Evolutionary conservation across 2,797 vertebrate genomes (phyloP), one percentile per base, ranked within the genome.

Genomic region (Odontamblyopus lacepedii): DNA sequence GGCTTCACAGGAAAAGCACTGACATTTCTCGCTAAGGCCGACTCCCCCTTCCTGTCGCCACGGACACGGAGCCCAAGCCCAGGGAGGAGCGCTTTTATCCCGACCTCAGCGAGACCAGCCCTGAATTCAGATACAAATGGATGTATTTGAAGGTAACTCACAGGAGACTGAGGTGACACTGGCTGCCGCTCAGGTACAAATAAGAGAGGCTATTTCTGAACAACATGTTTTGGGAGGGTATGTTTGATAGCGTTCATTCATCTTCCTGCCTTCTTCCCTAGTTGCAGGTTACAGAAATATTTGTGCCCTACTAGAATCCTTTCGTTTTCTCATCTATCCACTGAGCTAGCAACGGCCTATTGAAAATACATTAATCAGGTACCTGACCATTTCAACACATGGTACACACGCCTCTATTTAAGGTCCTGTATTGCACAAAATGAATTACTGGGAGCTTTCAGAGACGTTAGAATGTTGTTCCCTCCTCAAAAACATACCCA

Each of bases 21-120:
- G 92, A 92, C 92, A 93, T 93, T 93, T 93, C 74, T 13, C 78
- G 80, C 88, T 88, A 89, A 92, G 86, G 85, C 91, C 83, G 75
- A 83, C 87, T 90, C 79, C 75, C 75, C 84, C 83, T 87, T 86
- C 82, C 88, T 75, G 60, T 73, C 50, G 88, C 84, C 89, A 91
- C 80, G 88, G 91, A 88, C 89, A 91, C 77, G 90, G 90, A 88
- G 85, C 84, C 67, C 57, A 13, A 83, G 84, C 85, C 78, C 75
- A 61, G 72, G 65, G 85, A 87, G 87, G 79, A 75, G 82, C 81
- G 81, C 90, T 92, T 91, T 92, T 86, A 91, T 91, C 85, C 85
- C 78, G 75, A 89, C 90, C 91, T 88, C 71, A 77, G 84, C 70
- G 80, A 90, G 87, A 90, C 81, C 84, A 86, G 89, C 88, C 78